Base-by-base conservation (phyloP, 2,888 invertebrate species). In the Elysia crispata region DNA sequence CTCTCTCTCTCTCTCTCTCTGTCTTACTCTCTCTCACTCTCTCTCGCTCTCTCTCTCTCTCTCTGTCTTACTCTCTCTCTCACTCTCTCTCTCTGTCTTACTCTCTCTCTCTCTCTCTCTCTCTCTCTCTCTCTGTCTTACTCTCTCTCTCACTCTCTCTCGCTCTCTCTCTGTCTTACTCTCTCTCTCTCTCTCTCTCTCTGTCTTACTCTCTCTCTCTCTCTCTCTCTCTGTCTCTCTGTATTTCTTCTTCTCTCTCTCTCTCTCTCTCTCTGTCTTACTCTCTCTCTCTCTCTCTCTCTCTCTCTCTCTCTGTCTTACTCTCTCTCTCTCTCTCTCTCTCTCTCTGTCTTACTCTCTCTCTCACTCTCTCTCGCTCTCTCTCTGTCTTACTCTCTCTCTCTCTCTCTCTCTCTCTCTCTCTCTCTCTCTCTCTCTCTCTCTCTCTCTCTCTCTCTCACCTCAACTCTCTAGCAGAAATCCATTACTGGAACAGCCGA, bases 311-410 rank as follows among this genome's bases (percentile, higher is more conserved):
- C n/a, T 67, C 30, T 67, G 20, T 50, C 28, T 67, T 30, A 28
- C 49, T 67, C 15, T 54, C 62, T 75, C 31, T 31, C 33, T 75
- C 60, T 75, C 41, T 57, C 33, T 62, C 25, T 75, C 60, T 57
- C 28, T 62, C 62, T 33, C 18, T 20, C 60, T 33, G 18, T 75
- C 28, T 57, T 1, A 31, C 31, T 62, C 62, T 62, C 31, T 31
- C 62, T 75, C 60, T 60, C 31, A 33, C 60, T 75, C 23, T 60
- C 30, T 33, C 30, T 31, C 31, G 60, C 75, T 62, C 31, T 60
- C n/a, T 62, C 20, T 18, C 62, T 57, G 1, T 75, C 62, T 62
- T n/a, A 20, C 41, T 62, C 62, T 31, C 31, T 62, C 20, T 75
- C 62, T 33, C 60, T 57, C 60, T 62, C 60, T 57, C 60, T 20